A percentile compares a stretch with the other conserved stretches of the same genome.
These are phyloP conservation scores for Phrynocephalus versicolor DNA, from an alignment of 2,113 vertebrate species.

Conservation along the genomic window DNA sequence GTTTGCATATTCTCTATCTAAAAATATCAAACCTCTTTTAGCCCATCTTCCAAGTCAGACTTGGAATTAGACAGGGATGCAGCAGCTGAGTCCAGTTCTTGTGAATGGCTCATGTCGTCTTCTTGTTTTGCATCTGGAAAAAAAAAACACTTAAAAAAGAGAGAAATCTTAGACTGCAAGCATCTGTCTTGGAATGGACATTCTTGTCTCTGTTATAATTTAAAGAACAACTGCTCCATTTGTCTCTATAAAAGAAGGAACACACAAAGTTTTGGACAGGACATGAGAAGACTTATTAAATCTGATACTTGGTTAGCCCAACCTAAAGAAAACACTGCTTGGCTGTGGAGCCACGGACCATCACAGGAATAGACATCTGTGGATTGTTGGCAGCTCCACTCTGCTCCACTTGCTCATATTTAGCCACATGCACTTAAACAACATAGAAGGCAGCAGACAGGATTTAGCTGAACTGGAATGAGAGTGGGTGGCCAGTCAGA, in stretches of 20 bases:
- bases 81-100: slow-evolving; percentile 13
- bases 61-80: slow-evolving; percentile 60
- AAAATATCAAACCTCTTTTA: slow-evolving; percentile 66
- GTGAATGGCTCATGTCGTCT: background rate
- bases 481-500: background rate
- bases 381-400: slow-evolving; percentile 44
- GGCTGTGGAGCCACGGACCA: slow-evolving; percentile 40
- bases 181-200: slow-evolving; percentile 65
- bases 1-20: slow-evolving; percentile 76
- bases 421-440: slow-evolving; percentile 50
- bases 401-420: slow-evolving; percentile 32
- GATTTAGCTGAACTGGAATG: slow-evolving; percentile 39
- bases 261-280: slow-evolving; percentile 54
- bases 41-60: slow-evolving; percentile 62
- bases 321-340: slow-evolving; percentile 51
- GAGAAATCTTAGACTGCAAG: slow-evolving; percentile 51
- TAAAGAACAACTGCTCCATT: slow-evolving; percentile 49
- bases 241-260: slow-evolving; percentile 65
- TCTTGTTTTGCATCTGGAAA: background rate
- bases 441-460: slow-evolving; percentile 30
- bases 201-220: slow-evolving; percentile 67
- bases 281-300: slow-evolving; percentile 63
- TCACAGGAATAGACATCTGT: slow-evolving; percentile 31
- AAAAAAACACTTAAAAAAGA: background rate
- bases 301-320: slow-evolving; percentile 51